These are phyloP conservation scores for Gisinianus flammeolus DNA, from an alignment of 2,888 invertebrate genomes.

Conservation along the genomic window DNA sequence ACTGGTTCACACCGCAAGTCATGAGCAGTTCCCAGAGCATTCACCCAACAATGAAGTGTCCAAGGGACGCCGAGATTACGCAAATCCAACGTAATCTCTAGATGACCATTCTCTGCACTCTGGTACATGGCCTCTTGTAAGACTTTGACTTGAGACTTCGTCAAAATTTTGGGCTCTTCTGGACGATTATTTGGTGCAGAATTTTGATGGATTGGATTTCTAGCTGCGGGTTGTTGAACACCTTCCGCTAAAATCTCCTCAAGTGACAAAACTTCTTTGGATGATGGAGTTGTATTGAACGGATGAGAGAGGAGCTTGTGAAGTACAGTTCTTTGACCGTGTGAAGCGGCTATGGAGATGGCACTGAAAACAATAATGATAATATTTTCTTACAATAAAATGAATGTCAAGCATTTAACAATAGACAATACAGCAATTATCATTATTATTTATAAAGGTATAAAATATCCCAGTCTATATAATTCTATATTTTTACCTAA, in stretches of 20 bases:
- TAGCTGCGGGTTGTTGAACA: conserved; percentile 61
- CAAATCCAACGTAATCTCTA: conserved; percentile 89
- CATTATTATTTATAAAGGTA: conserved; percentile 1
- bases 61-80: conserved; percentile 85
- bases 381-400: not conserved
- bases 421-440: not conserved
- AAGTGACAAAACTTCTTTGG: conserved; percentile 78
- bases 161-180: conserved; percentile 65
- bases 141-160: conserved; percentile 81
- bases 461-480: not conserved
- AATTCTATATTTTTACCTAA: conserved; percentile 65
- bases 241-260: conserved; percentile 92
- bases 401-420: not conserved
- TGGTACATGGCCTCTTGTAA: conserved; percentile 94
- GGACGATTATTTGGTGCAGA: conserved; percentile 47
- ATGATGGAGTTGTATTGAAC: conserved; percentile 67
- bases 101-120: conserved; percentile 87
- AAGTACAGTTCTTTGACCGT: conserved; percentile 80
- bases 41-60: conserved; percentile 93
- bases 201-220: conserved; percentile 54
- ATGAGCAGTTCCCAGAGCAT: conserved; percentile 84
- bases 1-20: conserved; percentile 82
- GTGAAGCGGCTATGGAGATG: conserved; percentile 86
- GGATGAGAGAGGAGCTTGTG: conserved; percentile 80
- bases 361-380: conserved; percentile 67